Conservation (phyloP, 2,113 vertebrate species). For the Plectropomus leopardus region DNA sequence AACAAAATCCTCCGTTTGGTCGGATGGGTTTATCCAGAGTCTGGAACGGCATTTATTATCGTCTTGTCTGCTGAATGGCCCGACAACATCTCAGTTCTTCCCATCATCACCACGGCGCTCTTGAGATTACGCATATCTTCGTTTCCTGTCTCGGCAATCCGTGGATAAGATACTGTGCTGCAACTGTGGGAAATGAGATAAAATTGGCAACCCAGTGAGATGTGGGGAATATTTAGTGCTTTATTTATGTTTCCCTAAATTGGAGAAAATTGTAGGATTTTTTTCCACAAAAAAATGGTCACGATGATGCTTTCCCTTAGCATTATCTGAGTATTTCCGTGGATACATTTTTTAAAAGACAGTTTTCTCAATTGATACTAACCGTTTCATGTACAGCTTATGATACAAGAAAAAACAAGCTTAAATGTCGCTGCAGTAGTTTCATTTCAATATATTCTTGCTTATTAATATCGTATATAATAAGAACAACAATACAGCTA, state of each 20-base stretch:
- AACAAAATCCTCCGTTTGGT: neutral
- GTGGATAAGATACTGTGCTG: conserved; percentile 66
- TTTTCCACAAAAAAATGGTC: conserved; percentile 11
- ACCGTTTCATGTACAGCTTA: neutral
- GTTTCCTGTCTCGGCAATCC: conserved; percentile 66
- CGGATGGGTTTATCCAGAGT: too few relatives aligned
- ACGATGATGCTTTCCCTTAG: conserved; percentile 13
- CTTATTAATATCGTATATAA: too few relatives aligned
- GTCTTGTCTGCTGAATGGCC: neutral
- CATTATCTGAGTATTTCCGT: neutral
- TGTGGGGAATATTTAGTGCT: conserved; percentile 8
- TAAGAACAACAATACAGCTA: too few relatives aligned
- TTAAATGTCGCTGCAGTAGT: neutral
- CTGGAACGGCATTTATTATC: neutral
- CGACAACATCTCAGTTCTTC: conserved; percentile 19
- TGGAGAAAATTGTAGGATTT: conserved; percentile 6
- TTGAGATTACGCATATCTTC: conserved; percentile 70
- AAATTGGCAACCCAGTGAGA: neutral
- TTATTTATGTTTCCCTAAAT: conserved; percentile 7
- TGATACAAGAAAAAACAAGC: too few relatives aligned
- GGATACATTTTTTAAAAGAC: neutral
- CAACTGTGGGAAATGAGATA: conserved; percentile 61
- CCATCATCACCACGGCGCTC: conserved; percentile 60
- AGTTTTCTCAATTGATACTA: neutral
- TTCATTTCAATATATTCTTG: neutral